Percentiles rank a stretch among this genome's conserved stretches.
phyloP scores from a whole-genome alignment of 2,888 invertebrate genomes.

The Uropetala carovei region DNA sequence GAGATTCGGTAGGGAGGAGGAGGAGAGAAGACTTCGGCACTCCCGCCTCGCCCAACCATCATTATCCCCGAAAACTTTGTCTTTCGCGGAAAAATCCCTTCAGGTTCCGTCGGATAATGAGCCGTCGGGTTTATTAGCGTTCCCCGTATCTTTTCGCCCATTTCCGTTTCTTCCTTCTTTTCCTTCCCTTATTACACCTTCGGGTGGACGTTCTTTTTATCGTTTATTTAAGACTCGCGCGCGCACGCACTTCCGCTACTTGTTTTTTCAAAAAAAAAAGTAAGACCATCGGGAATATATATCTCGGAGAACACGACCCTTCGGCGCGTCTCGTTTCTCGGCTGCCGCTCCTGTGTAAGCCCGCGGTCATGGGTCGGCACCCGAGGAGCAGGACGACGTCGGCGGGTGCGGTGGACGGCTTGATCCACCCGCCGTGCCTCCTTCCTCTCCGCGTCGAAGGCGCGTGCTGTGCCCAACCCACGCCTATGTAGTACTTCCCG shows the following conservation, averaged over 20 bases:
- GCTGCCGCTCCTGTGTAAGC: conserved; percentile 2
- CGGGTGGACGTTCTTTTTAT: neutral
- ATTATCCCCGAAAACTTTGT: too few species aligned
- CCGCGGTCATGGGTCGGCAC: conserved; percentile 33
- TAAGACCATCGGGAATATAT: too few species aligned
- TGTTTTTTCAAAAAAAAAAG: neutral
- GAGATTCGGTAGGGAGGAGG: too few species aligned
- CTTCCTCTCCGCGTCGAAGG: neutral
- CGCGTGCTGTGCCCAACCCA: neutral
- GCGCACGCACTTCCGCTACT: neutral
- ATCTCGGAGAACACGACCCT: neutral
- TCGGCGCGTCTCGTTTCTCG: neutral
- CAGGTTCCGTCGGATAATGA: neutral
- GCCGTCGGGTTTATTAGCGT: neutral
- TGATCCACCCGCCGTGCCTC: neutral
- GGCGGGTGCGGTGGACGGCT: neutral
- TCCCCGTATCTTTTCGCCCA: too few species aligned
- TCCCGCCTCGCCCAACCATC: too few species aligned
- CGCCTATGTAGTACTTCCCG: neutral
- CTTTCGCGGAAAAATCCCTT: neutral
- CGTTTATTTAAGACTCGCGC: neutral
- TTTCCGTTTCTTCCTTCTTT: too few species aligned
- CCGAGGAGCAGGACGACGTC: neutral
- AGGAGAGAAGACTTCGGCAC: too few species aligned
- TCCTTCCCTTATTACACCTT: neutral